Evolutionary conservation across 2,797 vertebrate genomes (phyloP).

Genomic region (Odontamblyopus rebecca): DNA sequence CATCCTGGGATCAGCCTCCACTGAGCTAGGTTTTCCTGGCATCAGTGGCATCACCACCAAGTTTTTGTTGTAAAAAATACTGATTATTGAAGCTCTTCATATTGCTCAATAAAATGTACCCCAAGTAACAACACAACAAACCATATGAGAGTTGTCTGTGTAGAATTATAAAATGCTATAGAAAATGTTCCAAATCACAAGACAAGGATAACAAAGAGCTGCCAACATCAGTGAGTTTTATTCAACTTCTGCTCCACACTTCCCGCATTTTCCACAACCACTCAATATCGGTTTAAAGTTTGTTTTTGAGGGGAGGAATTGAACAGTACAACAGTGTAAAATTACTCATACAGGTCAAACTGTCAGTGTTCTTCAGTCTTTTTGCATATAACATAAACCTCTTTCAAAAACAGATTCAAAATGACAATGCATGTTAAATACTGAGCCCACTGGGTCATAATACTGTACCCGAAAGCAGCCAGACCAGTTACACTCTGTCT

Average conservation of each 20-base stretch:
- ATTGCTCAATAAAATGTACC: constrained; percentile 75
- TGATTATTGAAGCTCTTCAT: constrained; percentile 65
- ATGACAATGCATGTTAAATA: constrained; percentile 69
- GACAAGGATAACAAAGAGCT: constrained; percentile 48
- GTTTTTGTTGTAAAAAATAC: constrained; percentile 74
- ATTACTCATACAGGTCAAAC: constrained; percentile 65
- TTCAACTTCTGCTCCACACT: constrained; percentile 77
- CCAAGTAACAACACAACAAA: constrained; percentile 57
- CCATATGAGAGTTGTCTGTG: constrained; percentile 27
- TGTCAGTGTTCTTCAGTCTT: constrained; percentile 51
- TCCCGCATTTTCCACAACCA: constrained; percentile 70
- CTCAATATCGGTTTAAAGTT: constrained; percentile 68
- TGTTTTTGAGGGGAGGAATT: constrained; percentile 70
- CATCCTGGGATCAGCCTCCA: constrained; percentile 78
- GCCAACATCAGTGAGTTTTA: constrained; percentile 83
- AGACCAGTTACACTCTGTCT: constrained; percentile 43
- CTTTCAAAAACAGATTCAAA: constrained; percentile 60
- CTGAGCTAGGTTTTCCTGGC: constrained; percentile 61
- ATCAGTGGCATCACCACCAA: constrained; percentile 65
- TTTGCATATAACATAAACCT: constrained; percentile 74
- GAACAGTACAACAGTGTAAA: constrained; percentile 65
- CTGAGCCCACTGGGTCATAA: constrained; percentile 59
- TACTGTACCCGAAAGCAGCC: constrained; percentile 54
- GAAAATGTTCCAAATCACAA: constrained; percentile 24
- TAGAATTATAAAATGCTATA: not conserved